Percentiles rank a stretch among this genome's conserved stretches.
These are phyloP conservation scores for Coreius guichenoti DNA, from an alignment of 2,797 vertebrate genomes.

Conservation along the genomic window DNA sequence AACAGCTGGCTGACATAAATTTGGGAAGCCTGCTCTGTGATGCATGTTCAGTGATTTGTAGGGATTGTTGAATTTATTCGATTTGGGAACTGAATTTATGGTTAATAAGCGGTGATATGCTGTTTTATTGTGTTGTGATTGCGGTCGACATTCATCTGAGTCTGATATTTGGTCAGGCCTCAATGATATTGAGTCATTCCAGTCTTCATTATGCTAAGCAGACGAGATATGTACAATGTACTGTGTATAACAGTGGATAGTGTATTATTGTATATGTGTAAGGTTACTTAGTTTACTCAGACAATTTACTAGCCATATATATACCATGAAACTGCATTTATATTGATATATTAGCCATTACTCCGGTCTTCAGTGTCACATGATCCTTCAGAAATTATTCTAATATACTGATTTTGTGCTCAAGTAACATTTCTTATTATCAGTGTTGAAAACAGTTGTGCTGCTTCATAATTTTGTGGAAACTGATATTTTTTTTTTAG, in stretches of 20 bases:
- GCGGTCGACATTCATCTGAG: background rate
- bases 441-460: background rate
- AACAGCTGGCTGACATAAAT: constrained; percentile 49
- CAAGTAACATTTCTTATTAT: background rate
- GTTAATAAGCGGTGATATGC: background rate
- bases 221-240: background rate
- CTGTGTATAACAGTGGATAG: background rate
- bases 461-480: background rate
- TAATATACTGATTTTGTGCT: background rate
- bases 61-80: background rate
- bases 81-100: constrained; percentile 8
- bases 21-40: background rate
- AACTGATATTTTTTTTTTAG: background rate
- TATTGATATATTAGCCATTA: too few relatives aligned
- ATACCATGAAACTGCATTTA: too few relatives aligned
- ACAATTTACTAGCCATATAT: too few relatives aligned
- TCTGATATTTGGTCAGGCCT: background rate
- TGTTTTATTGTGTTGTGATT: background rate
- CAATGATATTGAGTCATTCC: background rate
- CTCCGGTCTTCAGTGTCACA: too few relatives aligned
- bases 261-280: background rate
- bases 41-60: background rate
- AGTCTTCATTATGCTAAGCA: background rate
- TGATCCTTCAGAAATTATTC: too few relatives aligned
- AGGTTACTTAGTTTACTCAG: background rate